A percentile compares a stretch with the other conserved stretches of the same genome.
phyloP scores from a whole-genome alignment of 1,140 invertebrate genomes.

The Drosophila seguyi region DNA sequence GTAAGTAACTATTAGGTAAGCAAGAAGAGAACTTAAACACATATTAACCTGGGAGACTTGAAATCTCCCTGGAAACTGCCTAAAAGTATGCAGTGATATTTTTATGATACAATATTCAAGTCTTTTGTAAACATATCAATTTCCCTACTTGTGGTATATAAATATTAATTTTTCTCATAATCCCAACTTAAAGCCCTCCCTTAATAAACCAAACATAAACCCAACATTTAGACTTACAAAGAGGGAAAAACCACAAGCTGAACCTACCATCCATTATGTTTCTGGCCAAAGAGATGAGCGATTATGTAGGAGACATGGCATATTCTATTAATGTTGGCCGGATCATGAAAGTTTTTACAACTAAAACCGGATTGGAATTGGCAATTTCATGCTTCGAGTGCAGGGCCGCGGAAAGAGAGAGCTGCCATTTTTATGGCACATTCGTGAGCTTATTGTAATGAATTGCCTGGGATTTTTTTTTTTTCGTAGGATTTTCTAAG shows the following conservation, averaged over 20 bases:
- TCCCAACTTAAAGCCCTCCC: background rate
- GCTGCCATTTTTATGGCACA: constrained; percentile 81
- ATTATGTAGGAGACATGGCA: constrained; percentile 44
- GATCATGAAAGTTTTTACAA: constrained; percentile 68
- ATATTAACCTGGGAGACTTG: background rate
- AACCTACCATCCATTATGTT: constrained; percentile 30
- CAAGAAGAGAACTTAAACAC: background rate
- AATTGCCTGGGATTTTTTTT: constrained; percentile 72
- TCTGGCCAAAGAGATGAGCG: constrained; percentile 33
- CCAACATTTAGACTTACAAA: constrained; percentile 4
- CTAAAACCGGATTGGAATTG: constrained; percentile 78
- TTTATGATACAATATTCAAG: too few species aligned
- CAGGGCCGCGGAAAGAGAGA: constrained; percentile 30
- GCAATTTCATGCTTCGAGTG: constrained; percentile 77
- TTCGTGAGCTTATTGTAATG: constrained; percentile 85
- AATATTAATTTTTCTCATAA: background rate
- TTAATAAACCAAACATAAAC: background rate
- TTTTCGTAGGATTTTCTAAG: constrained; percentile 24
- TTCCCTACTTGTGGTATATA: background rate
- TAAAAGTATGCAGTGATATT: background rate
- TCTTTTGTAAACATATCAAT: background rate
- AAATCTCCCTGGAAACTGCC: background rate
- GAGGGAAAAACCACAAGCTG: background rate
- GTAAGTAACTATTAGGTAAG: background rate
- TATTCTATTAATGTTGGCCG: constrained; percentile 48